Evolutionary conservation across 2,113 vertebrate species (phyloP).

Genomic region (Petrocephalus zakoni): DNA sequence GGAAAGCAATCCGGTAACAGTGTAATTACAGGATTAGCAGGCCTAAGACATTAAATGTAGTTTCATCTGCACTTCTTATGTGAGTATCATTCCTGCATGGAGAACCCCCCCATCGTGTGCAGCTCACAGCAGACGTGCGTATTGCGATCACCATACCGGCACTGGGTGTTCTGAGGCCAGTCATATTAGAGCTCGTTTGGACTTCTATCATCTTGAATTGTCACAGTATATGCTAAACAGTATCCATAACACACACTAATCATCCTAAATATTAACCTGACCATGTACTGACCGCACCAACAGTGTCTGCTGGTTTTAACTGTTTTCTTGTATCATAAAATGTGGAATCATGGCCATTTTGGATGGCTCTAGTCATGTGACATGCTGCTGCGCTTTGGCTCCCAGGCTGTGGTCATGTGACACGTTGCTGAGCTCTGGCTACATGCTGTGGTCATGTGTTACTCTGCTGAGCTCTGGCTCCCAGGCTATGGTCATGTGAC

Average conservation of each 20-base stretch:
- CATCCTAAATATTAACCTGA: neutral
- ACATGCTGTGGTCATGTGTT: neutral
- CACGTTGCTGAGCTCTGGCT: neutral
- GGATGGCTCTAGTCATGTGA: neutral
- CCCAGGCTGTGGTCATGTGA: neutral
- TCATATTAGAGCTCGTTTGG: neutral
- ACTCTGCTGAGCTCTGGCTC: accelerated
- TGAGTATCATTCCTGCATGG: conserved; percentile 27
- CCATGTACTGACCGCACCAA: neutral
- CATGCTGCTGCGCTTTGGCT: no score
- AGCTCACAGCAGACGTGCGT: neutral
- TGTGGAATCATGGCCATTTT: neutral
- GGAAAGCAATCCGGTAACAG: conserved; percentile 36
- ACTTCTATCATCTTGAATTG: neutral
- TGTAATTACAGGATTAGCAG: conserved; percentile 39
- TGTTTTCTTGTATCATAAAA: neutral
- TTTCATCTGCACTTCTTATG: conserved; percentile 14
- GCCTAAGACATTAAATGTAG: conserved; percentile 20
- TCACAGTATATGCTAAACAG: neutral
- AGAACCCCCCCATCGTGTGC: neutral
- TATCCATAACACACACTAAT: neutral
- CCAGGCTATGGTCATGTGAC: neutral
- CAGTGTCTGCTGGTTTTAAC: neutral
- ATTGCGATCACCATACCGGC: neutral
- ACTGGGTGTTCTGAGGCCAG: neutral